Evolutionary conservation across 1,140 invertebrate genomes (phyloP).

Genomic region (Microplitis mediator): DNA sequence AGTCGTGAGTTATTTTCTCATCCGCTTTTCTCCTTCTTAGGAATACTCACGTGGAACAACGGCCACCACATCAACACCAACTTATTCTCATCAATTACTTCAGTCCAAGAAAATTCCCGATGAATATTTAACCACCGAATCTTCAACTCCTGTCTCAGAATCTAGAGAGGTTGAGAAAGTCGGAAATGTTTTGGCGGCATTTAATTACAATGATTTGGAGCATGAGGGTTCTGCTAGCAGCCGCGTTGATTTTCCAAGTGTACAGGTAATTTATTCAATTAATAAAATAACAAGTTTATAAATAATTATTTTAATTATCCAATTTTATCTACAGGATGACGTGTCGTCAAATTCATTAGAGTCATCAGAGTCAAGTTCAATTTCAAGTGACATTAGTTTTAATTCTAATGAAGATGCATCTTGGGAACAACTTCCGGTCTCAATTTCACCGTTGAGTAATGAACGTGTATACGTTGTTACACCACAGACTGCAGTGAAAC

Average conservation of each 20-base stretch:
- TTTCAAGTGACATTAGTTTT: conserved; percentile 25
- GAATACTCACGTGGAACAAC: conserved; percentile 53
- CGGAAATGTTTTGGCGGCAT: conserved; percentile 38
- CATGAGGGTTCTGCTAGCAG: conserved; percentile 65
- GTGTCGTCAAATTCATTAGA: too few species aligned
- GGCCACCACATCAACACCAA: conserved; percentile 44
- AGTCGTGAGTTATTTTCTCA: conserved; percentile 20
- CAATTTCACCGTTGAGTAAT: conserved; percentile 72
- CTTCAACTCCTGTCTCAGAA: background rate
- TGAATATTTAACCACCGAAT: conserved; percentile 73
- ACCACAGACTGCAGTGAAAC: conserved; percentile 62
- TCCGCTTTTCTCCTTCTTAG: conserved; percentile 37
- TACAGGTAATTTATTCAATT: conserved; percentile 23
- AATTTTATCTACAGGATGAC: too few species aligned
- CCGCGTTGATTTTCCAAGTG: conserved; percentile 27
- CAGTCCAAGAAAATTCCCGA: conserved; percentile 76
- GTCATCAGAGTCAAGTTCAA: conserved; percentile 40
- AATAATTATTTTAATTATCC: too few species aligned
- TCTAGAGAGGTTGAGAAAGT: conserved; percentile 27
- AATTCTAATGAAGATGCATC: conserved; percentile 28
- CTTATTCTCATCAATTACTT: conserved; percentile 59
- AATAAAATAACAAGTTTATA: too few species aligned
- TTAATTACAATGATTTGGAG: conserved; percentile 55
- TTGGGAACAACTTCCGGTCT: conserved; percentile 72
- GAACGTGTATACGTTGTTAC: conserved; percentile 82